Base-by-base conservation (phyloP, 2,113 vertebrate genomes). In the Glaucidium brasilianum region DNA sequence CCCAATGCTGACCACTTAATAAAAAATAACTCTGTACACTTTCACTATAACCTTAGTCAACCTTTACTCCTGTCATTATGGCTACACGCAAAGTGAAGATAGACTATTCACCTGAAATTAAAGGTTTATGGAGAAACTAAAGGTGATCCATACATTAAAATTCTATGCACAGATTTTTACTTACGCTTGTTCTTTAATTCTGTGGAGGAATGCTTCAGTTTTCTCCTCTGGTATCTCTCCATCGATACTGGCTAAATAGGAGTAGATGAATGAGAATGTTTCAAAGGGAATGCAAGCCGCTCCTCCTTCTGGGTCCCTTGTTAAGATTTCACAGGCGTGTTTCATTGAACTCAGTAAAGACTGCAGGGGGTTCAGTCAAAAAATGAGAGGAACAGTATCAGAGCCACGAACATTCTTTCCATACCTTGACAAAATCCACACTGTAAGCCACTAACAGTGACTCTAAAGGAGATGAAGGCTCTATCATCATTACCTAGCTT, bases 281-380 rank as follows among this genome's bases (percentile, higher is more conserved):
- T 97, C 62, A 0, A 99, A 99, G 1, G 99, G 98, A 91, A 99
- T 97, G 10, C 95, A 97, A 3, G 99, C 98, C 0, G 98, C 96
- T 55, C 98, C 98, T 0, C 98, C 99, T 53, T 98, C 98, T 9
- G 98, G 98, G 50, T 99, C 99, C 3, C 90, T 52, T 1, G 98
- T 99, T 89, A 99, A 98, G 95, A 99, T 98, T 97, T 99, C 98
- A 0, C 99, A 99, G 35, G 98, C 97, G 30, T 98, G 90, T 94
- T 98, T 99, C 97, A 99, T 96, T 9, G 99, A 98, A 6, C 97
- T 97, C 67, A 93, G 85, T 26, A 99, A 93, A 4, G 97, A 98
- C 99, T 99, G 93, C 26, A 69, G 23, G 10, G 35, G 17, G 21
- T 34, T 62, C 23, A 45, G 2, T 5, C 55, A 92, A 81, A 39